These are phyloP conservation scores for Aleiodes alternator DNA, from an alignment of 2,888 invertebrate genomes.

Conservation along the genomic window DNA sequence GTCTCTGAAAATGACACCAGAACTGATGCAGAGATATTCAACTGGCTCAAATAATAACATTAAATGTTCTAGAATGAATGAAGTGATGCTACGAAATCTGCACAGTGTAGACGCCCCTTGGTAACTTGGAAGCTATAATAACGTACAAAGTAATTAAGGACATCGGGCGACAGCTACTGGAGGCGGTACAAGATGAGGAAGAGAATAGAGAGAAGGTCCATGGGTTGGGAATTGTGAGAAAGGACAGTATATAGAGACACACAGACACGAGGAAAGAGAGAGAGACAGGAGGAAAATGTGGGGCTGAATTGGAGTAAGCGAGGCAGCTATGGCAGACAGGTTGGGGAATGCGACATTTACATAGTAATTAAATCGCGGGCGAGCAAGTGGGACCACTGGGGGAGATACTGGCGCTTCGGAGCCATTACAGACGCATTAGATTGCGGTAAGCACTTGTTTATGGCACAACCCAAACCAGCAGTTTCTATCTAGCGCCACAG, in stretches of 20 bases:
- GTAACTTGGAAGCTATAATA: constrained; percentile 66
- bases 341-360: constrained; percentile 75
- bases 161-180: constrained; percentile 72
- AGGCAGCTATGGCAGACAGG: constrained; percentile 67
- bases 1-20: not conserved
- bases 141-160: constrained; percentile 76
- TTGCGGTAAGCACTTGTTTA: constrained; percentile 75
- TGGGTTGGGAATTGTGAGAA: constrained; percentile 32
- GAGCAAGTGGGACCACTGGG: constrained; percentile 73
- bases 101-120: constrained; percentile 16
- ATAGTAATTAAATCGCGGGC: constrained; percentile 75
- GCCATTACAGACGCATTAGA: constrained; percentile 76
- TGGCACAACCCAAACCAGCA: constrained; percentile 62
- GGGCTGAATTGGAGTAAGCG: constrained; percentile 42
- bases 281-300: constrained; percentile 39
- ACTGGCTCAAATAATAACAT: not conserved
- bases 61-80: constrained; percentile 16
- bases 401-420: constrained; percentile 73
- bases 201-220: constrained; percentile 26
- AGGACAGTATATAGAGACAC: constrained; percentile 42
- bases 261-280: too few species aligned
- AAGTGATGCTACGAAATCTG: not conserved
- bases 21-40: not conserved
- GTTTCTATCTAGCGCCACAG: constrained; percentile 37
- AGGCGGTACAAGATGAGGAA: constrained; percentile 50